Base-by-base conservation (phyloP, 2,888 invertebrate genomes). In the Watsonalla binaria region DNA sequence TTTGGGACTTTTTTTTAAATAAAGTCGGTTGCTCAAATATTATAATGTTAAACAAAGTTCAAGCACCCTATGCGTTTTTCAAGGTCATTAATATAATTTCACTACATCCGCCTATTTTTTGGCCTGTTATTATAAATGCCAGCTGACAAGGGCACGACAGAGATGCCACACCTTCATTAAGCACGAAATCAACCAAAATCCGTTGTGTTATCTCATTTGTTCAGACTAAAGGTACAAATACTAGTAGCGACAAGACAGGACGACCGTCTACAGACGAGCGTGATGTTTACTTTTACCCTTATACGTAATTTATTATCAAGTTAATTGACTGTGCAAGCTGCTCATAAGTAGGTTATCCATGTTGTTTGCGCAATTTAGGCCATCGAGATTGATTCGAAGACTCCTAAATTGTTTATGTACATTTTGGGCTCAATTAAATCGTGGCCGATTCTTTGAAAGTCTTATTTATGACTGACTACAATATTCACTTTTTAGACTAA, bases 151-250 rank as follows among this genome's bases (percentile, higher is more conserved):
- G 35, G 45, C 34, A 34, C 46, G 34, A 35, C 42, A 45, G 50
- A 34, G 46, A 45, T 35, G 47, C 53, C 49, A 45, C 51, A 33
- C 51, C 53, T 53, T 51, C 51, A 50, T 54, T 48, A 15, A 35
- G 51, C 11, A 37, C 48, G 53, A 50, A 51, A 52, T 55, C 48
- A 58, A 55, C 57, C 51, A 53, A 56, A 59, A 60, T 48, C 58
- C 59, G 57, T 61, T 64, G 53, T 57, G 62, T 65, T 75, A 75
- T 72, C 70, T 72, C 68, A 70, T 73, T 72, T 72, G 65, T 62
- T 56, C 70, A 75, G 67, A 62, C 63, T 61, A 61, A 24, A 37
- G 55, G 58, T 60, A 62, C 65, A 66, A n/a, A 67, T 65, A 64
- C 58, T 66, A 63, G 68, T 66, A 65, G 52, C 58, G 57, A 47